Evolutionary conservation across 2,888 invertebrate genomes (phyloP).

Genomic region (Lycaena phlaeas): DNA sequence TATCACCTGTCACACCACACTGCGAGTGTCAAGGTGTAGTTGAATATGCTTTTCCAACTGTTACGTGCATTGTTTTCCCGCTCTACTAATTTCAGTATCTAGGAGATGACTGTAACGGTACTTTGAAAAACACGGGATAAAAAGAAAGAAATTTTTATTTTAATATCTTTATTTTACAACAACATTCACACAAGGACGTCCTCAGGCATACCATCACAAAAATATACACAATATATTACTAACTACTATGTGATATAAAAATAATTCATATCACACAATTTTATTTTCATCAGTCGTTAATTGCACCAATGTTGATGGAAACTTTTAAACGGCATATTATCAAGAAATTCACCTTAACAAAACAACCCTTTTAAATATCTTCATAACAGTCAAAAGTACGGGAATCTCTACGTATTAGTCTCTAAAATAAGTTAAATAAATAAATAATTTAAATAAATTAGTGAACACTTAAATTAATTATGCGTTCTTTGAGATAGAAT

Average conservation of each 20-base stretch:
- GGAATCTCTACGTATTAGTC: constrained; percentile 45
- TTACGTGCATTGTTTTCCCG: constrained; percentile 31
- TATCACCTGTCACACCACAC: constrained; percentile 30
- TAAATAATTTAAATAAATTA: constrained; percentile 62
- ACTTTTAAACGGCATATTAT: constrained; percentile 2
- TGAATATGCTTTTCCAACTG: constrained; percentile 22
- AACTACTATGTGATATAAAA: constrained; percentile 60
- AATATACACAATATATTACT: constrained; percentile 50
- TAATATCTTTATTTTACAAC: constrained; percentile 55
- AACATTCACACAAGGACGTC: constrained; percentile 71
- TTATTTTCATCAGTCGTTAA: constrained; percentile 69
- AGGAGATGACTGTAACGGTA: constrained; percentile 10
- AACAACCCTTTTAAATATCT: constrained; percentile 1
- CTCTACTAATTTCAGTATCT: constrained; percentile 38
- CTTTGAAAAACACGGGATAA: constrained; percentile 12
- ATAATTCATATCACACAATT: constrained; percentile 64
- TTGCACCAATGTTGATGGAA: constrained; percentile 49
- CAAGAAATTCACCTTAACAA: constrained; percentile 21
- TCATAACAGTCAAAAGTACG: background rate
- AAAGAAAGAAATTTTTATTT: constrained; percentile 14
- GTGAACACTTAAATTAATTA: constrained; percentile 23
- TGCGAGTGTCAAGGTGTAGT: constrained; percentile 45
- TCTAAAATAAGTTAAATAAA: constrained; percentile 71
- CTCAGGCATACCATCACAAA: constrained; percentile 61
- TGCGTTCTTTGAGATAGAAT: constrained; percentile 40